Evolutionary conservation across 2,888 invertebrate species (phyloP), one percentile per base, ranked within the genome.

Genomic region (Volucella inflata): DNA sequence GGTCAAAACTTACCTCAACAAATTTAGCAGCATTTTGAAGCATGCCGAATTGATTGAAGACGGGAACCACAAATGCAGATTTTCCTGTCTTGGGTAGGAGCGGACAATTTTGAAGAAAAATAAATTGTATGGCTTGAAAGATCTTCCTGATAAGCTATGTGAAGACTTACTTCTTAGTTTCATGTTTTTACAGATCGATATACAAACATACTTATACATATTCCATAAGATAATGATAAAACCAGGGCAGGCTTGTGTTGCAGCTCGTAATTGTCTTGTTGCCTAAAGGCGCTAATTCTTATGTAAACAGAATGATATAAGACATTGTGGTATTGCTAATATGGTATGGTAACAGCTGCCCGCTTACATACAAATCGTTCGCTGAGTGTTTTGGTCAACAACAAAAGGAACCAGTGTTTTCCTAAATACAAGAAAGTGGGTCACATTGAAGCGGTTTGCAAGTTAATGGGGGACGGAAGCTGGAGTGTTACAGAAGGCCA

Each of bases 221-320:
- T 67, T 67, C 21, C 42, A 67, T 21, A 67, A 67, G n/a, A 67
- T 42, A n/a, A 40, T 53, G 4, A 53, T 67, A 40, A 67, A 53
- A 30, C 38, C 53, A 30, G 53, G 42, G 4, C 53, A 67, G 42
- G 9, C 30, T 8, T 55, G 55, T 1, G 55, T 55, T 2, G 14
- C 38, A 57, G 42, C 42, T 21, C 50, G 38, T 16, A 14, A 50
- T 50, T 50, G 65, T 14, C 8, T 65, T n/a, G n/a, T n/a, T 14
- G 65, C 40, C 16, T 4, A 42, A 48, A 0, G 50, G 59, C 50
- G n/a, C 2, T 8, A 53, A 53, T 12, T 53, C 44, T 6, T 16
- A 71, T 60, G 59, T 59, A 11, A 40, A 59, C 11, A 60, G n/a
- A 11, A 59, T 59, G 59, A 67, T 67, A 9, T 40, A 21, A 21